Conservation (phyloP, 2,888 invertebrate species). For the Parascotia fuliginaria region DNA sequence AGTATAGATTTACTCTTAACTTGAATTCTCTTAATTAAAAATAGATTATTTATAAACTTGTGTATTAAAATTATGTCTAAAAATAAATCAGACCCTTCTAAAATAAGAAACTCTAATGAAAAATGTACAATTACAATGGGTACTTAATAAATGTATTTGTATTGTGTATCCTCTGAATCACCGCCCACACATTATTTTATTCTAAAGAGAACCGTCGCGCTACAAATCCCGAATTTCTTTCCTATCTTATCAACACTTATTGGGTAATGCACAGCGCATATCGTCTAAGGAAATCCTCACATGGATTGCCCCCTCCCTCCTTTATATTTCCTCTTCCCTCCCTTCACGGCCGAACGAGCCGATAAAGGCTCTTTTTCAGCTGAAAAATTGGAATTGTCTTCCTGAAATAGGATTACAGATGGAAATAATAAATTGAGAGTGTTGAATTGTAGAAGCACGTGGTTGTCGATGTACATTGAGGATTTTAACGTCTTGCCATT, state of each 20-base stretch:
- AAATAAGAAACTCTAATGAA: too few relatives aligned
- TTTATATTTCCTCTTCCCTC: constrained; percentile 5
- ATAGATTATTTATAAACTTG: too few relatives aligned
- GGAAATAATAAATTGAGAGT: constrained; percentile 21
- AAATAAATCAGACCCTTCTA: too few relatives aligned
- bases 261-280: constrained; percentile 30
- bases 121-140: too few relatives aligned
- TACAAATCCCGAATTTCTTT: constrained; percentile 8
- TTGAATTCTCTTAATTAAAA: too few relatives aligned
- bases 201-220: background rate
- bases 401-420: constrained; percentile 24
- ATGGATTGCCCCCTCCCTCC: constrained; percentile 20
- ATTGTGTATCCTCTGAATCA: too few relatives aligned
- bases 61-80: too few relatives aligned
- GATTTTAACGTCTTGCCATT: too few relatives aligned
- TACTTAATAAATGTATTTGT: too few relatives aligned
- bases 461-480: background rate
- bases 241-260: constrained; percentile 38
- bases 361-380: constrained; percentile 20
- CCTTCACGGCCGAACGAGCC: constrained; percentile 11
- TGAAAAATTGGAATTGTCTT: constrained; percentile 24
- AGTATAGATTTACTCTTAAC: too few relatives aligned
- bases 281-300: constrained; percentile 33
- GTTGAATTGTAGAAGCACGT: constrained; percentile 12
- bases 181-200: background rate